These are phyloP conservation scores for Notarius quadriscutis DNA, from an alignment of 2,113 vertebrate species.

Conservation along the genomic window DNA sequence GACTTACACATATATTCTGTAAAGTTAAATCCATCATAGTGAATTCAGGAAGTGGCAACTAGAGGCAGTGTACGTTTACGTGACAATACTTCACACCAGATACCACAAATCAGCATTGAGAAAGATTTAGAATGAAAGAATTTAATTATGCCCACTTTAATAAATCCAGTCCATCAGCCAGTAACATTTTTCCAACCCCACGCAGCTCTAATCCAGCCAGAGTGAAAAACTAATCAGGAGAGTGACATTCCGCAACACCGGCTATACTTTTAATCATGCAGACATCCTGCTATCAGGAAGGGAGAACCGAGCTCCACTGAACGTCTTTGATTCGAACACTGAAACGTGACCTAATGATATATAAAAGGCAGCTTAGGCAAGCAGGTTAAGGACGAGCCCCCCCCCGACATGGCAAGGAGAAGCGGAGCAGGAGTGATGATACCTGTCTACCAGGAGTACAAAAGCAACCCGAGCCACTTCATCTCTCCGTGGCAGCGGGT, in stretches of 20 bases:
- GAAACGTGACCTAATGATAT: slow-evolving; percentile 14
- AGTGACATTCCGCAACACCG: not conserved
- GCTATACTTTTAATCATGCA: not conserved
- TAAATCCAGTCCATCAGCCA: not conserved
- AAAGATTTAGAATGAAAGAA: not conserved
- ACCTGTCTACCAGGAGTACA: not conserved
- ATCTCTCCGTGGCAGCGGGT: not conserved
- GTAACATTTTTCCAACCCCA: not conserved
- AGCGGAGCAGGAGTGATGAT: not conserved
- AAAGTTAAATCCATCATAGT: not conserved
- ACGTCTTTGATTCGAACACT: not conserved
- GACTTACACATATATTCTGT: not conserved
- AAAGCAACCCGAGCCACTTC: not conserved
- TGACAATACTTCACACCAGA: not conserved
- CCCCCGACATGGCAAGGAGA: not conserved
- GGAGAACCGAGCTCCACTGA: not conserved
- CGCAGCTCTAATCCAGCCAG: not conserved
- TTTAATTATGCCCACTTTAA: not conserved
- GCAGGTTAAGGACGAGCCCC: not conserved
- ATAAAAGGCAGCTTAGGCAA: not conserved
- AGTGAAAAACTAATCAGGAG: slow-evolving; percentile 13
- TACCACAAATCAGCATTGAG: not conserved
- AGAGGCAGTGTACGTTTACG: not conserved
- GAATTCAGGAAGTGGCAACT: not conserved
- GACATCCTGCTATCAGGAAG: not conserved